Evolutionary conservation across 2,888 invertebrate species (phyloP).

Genomic region (Cheilosia grossa): DNA sequence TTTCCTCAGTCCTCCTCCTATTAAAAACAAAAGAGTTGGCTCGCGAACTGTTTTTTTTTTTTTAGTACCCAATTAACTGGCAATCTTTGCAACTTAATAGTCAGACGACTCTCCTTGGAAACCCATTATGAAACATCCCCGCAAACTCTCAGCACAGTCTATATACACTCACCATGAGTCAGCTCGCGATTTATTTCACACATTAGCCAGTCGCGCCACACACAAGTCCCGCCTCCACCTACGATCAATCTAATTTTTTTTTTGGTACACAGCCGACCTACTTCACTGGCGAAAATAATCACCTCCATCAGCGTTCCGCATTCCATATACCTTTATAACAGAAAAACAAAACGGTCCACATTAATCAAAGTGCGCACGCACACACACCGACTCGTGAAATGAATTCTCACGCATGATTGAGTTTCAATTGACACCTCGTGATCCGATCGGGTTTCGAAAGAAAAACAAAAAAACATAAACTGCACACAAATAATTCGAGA

Average conservation of each 20-base stretch:
- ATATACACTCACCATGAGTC: not conserved
- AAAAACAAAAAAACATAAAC: constrained; percentile 1
- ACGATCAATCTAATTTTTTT: not conserved
- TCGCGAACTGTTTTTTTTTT: too few relatives aligned
- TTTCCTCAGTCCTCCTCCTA: too few relatives aligned
- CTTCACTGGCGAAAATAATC: constrained; percentile 1
- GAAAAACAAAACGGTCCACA: constrained; percentile 33
- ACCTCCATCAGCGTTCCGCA: constrained; percentile 30
- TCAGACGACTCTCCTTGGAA: not conserved
- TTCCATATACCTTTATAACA: constrained; percentile 5
- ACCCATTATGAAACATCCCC: not conserved
- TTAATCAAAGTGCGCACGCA: constrained; percentile 42
- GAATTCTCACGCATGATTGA: constrained; percentile 56
- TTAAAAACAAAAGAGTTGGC: too few relatives aligned
- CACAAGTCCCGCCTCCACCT: not conserved
- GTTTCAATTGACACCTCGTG: constrained; percentile 53
- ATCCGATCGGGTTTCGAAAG: constrained; percentile 8
- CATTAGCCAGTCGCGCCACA: not conserved
- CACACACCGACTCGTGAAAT: not conserved
- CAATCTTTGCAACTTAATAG: not conserved
- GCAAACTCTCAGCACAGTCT: not conserved
- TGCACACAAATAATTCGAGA: constrained; percentile 13
- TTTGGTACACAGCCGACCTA: not conserved
- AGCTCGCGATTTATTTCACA: not conserved
- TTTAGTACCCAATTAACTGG: too few relatives aligned